Evolutionary conservation across 2,797 vertebrate genomes (phyloP).

Genomic region (Molossus molossus): DNA sequence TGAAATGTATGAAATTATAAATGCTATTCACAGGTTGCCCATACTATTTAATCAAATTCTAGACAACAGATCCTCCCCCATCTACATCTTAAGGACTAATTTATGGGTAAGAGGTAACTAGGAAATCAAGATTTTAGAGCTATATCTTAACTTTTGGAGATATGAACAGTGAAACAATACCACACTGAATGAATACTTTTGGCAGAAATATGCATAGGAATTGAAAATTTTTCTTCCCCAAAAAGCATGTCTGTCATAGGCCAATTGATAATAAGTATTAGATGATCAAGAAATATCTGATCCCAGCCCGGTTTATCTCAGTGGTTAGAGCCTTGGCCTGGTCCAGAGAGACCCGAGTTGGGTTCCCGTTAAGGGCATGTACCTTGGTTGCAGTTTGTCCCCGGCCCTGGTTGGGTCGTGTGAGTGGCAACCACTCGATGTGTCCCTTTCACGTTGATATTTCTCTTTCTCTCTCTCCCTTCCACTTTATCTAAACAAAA

Average conservation of each 20-base stretch:
- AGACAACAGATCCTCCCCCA: not conserved
- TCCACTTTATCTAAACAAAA: no score
- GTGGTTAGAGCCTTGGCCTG: no score
- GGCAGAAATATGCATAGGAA: not conserved
- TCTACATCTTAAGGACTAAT: not conserved
- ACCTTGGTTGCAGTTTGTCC: no score
- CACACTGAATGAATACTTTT: not conserved
- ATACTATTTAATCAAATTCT: slow-evolving; percentile 12
- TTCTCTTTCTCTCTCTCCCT: no score
- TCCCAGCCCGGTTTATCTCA: not conserved
- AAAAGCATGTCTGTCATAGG: not conserved
- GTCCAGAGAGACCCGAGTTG: no score
- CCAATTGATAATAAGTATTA: slow-evolving; percentile 8
- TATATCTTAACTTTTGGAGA: not conserved
- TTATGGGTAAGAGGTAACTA: not conserved
- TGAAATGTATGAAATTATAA: slow-evolving; percentile 42
- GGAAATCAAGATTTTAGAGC: slow-evolving; percentile 20
- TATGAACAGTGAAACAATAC: not conserved
- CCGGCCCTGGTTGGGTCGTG: no score
- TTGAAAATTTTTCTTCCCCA: not conserved
- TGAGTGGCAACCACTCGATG: no score
- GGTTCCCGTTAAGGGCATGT: no score
- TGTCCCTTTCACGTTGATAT: no score
- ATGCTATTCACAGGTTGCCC: not conserved
- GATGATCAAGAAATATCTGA: slow-evolving; percentile 29